Conservation (phyloP, 2,888 invertebrate genomes). For the Athripsodes cinereus region DNA sequence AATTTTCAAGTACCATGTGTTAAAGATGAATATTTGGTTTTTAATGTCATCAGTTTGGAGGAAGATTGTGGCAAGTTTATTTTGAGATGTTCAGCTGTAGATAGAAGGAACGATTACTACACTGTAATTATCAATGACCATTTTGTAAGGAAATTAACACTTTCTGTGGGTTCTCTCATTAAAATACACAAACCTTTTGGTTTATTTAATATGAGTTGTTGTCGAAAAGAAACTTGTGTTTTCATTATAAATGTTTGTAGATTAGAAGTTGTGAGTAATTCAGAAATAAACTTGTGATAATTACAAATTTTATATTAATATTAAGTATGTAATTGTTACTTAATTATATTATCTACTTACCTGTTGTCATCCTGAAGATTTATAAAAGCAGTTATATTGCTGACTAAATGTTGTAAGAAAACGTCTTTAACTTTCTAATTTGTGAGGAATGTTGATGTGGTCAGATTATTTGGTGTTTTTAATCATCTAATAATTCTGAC, state of each 20-base stretch:
- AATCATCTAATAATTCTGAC: no score
- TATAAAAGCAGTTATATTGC: no score
- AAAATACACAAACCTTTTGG: conserved; percentile 39
- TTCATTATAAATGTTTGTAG: conserved; percentile 42
- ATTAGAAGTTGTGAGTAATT: conserved; percentile 33
- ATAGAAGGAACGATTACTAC: conserved; percentile 31
- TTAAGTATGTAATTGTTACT: no score
- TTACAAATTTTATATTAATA: no score
- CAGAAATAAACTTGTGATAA: no score
- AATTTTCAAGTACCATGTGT: conserved; percentile 38
- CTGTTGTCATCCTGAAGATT: no score
- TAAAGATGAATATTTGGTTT: conserved; percentile 24
- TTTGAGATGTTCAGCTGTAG: conserved; percentile 32
- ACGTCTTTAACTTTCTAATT: no score
- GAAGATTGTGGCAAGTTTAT: conserved; percentile 38
- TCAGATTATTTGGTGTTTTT: no score
- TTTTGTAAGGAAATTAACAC: conserved; percentile 32
- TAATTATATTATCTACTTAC: no score
- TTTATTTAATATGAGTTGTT: conserved; percentile 29
- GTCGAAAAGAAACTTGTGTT: conserved; percentile 22
- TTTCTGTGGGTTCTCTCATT: conserved; percentile 32
- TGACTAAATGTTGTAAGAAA: no score
- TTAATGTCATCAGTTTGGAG: conserved; percentile 8
- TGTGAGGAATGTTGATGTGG: no score
- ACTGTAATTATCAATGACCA: conserved; percentile 36